Percentiles rank a stretch among this genome's conserved stretches.
Evolutionary conservation across 2,113 vertebrate species (phyloP).

Genomic region (Pachypanchax playfairii): DNA sequence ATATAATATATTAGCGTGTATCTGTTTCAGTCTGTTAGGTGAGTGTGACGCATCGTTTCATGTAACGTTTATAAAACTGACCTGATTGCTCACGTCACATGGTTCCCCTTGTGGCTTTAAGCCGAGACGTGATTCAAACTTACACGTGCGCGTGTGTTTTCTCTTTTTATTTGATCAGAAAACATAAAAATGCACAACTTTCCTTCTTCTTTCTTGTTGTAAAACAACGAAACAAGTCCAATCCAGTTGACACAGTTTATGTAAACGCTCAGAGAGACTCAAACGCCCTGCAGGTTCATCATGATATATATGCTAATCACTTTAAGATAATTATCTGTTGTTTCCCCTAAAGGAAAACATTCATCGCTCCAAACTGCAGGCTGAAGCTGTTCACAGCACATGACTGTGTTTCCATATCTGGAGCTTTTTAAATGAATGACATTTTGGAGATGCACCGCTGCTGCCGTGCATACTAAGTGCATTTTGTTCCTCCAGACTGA

Average conservation of each 20-base stretch:
- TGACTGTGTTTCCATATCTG: constrained; percentile 10
- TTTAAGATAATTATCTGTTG: constrained; percentile 22
- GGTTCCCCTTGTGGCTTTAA: no score
- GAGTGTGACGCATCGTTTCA: no score
- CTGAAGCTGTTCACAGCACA: neutral
- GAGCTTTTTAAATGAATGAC: constrained; percentile 1
- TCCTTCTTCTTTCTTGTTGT: neutral
- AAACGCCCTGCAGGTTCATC: neutral
- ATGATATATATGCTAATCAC: constrained; percentile 15
- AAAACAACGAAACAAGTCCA: neutral
- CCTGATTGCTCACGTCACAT: no score
- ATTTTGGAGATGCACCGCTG: constrained; percentile 11
- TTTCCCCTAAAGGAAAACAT: constrained; percentile 6
- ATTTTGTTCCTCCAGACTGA: neutral
- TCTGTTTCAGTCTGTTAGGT: no score
- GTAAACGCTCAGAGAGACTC: neutral
- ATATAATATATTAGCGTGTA: no score
- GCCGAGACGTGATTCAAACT: no score
- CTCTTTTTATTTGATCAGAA: no score
- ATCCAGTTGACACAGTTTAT: neutral
- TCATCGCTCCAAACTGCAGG: neutral
- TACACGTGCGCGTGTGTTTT: no score
- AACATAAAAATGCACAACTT: no score
- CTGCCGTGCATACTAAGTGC: constrained; percentile 24
- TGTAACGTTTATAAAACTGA: no score